Evolutionary conservation across 2,888 invertebrate species (phyloP).

Genomic region (Enoplolaimus lenunculus): DNA sequence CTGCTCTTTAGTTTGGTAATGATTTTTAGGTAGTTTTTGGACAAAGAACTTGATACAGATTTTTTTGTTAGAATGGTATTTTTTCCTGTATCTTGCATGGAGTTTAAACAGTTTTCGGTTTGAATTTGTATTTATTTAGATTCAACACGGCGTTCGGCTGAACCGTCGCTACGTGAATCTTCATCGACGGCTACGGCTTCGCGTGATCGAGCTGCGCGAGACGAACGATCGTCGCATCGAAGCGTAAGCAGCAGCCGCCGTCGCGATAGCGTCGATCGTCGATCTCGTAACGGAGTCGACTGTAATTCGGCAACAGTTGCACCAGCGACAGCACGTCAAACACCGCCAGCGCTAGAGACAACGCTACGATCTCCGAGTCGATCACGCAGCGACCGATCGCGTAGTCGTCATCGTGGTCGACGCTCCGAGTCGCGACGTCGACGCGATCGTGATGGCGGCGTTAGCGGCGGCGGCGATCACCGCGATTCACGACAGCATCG

Average conservation of each 20-base stretch:
- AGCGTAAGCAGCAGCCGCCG: background rate
- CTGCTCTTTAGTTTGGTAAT: too few relatives aligned
- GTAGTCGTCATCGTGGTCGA: background rate
- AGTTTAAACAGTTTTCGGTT: too few relatives aligned
- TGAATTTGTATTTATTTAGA: too few relatives aligned
- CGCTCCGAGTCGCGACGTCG: background rate
- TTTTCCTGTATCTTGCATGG: too few relatives aligned
- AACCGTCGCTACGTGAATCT: too few relatives aligned
- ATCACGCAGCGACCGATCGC: too few relatives aligned
- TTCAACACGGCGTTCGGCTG: too few relatives aligned
- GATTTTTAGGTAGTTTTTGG: too few relatives aligned
- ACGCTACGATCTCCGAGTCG: background rate
- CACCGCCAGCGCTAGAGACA: background rate
- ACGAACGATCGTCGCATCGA: constrained; percentile 16
- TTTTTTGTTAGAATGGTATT: too few relatives aligned
- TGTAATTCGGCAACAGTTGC: background rate
- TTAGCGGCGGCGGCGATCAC: background rate
- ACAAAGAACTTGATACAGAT: too few relatives aligned
- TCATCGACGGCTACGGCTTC: too few relatives aligned
- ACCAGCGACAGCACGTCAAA: background rate
- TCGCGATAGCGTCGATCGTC: background rate
- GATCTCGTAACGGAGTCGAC: background rate
- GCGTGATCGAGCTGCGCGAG: constrained; percentile 12
- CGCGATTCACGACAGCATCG: background rate
- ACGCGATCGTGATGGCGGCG: background rate